Base-by-base conservation (phyloP, 2,113 vertebrate genomes). In the Hypocryptadius cinnamomeus region DNA sequence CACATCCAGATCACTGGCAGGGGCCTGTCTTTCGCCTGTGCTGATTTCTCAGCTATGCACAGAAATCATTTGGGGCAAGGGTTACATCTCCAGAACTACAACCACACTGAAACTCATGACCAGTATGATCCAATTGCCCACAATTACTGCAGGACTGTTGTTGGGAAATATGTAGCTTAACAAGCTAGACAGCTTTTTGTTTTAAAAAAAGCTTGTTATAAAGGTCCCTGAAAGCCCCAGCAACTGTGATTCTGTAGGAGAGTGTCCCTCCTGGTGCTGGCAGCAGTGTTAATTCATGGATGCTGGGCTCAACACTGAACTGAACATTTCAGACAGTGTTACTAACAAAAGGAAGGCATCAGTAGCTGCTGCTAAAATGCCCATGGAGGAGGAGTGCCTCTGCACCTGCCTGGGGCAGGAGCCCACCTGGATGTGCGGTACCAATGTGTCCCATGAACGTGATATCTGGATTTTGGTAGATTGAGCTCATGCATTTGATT, bases 401-500 rank as follows among this genome's bases (percentile, higher is more conserved):
- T 69, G 79, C 47, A 78, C 82, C 64, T 96, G 79, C 56, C 56
- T 59, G 51, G 72, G 56, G 27, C 35, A 64, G 51, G 31, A 31
- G n/a, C 39, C 27, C 39, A 71, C 42, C n/a, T 79, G 64, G 47
- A 47, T 69, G 16, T 28, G 64, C 15, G 63, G 42, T 35, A 13
- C 11, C 66, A 45, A 23, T 51, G 27, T 22, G 60, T 83, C 63
- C n/a, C 15, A 2, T 56, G 39, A 47, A 35, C 20, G 11, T 31
- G n/a, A 27, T 47, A 47, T 79, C 61, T 89, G 59, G 50, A 42
- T 39, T 85, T 77, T 0, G 0, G n/a, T 16, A 56, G 31, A 5
- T 4, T 59, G 35, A 30, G 13, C 31, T 79, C 0, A 0, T 61
- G 21, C 9, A 2, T 72, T 70, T 1, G 0, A 27, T 37, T 82